These are phyloP conservation scores for Tethya wilhelma DNA, from an alignment of 37 sponge, comb jelly and placozoan genomes.

Conservation along the genomic window DNA sequence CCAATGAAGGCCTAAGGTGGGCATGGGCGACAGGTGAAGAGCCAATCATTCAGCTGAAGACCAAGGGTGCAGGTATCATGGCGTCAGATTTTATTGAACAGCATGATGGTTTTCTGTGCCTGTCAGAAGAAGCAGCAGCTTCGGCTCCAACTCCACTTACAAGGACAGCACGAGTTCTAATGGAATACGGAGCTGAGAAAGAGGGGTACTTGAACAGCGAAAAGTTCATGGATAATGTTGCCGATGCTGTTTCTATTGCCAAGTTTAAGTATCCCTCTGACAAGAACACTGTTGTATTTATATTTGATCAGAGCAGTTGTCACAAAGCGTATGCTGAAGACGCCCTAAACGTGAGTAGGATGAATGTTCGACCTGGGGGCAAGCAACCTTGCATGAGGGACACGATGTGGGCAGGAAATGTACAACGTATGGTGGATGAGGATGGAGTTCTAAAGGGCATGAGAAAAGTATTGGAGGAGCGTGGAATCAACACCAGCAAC, in stretches of 20 bases:
- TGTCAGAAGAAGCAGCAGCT: not conserved
- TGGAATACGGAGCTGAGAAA: slow-evolving; percentile 30
- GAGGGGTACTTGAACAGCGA: slow-evolving; percentile 16
- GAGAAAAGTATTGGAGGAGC: slow-evolving; percentile 35
- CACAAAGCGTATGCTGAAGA: too few species aligned
- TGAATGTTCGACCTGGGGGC: slow-evolving; percentile 15
- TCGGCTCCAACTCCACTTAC: not conserved
- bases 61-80: slow-evolving; percentile 17
- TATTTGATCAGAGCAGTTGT: slow-evolving; percentile 4
- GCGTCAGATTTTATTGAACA: slow-evolving; percentile 15
- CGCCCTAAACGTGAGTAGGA: too few species aligned
- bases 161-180: slow-evolving; percentile 1
- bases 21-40: slow-evolving; percentile 1
- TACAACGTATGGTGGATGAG: slow-evolving; percentile 22
- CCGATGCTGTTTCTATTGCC: slow-evolving; percentile 5
- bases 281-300: not conserved
- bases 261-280: slow-evolving; percentile 27
- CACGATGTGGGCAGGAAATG: slow-evolving; percentile 8
- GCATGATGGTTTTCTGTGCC: slow-evolving; percentile 5
- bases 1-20: slow-evolving; percentile 19
- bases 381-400: slow-evolving; percentile 15
- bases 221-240: not conserved
- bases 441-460: slow-evolving; percentile 37
- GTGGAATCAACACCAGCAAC: slow-evolving; percentile 22
- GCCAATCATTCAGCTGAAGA: slow-evolving; percentile 9